Percentiles rank a stretch among this genome's conserved stretches.
These are phyloP conservation scores for Bombyx mandarina DNA, from an alignment of 1,140 invertebrate genomes.

Conservation along the genomic window DNA sequence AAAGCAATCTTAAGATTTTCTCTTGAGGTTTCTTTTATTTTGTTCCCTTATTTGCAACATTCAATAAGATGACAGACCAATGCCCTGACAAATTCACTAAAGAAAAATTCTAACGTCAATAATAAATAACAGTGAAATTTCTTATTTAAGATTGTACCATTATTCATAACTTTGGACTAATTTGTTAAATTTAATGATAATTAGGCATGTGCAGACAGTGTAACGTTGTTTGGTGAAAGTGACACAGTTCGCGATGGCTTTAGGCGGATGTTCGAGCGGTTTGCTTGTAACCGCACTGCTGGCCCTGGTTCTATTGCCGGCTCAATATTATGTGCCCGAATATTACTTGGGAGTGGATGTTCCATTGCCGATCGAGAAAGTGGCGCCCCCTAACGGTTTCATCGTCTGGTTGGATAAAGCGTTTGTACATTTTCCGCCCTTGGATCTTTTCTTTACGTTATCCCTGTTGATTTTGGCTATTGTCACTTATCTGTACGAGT, in stretches of 20 bases:
- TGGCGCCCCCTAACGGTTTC: constrained; percentile 3
- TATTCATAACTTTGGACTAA: too few relatives aligned
- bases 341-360: constrained; percentile 14
- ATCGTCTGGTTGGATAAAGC: constrained; percentile 22
- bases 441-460: constrained; percentile 35
- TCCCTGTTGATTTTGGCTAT: constrained; percentile 28
- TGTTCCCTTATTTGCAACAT: too few relatives aligned
- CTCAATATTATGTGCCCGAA: constrained; percentile 47
- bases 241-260: constrained; percentile 30
- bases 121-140: too few relatives aligned
- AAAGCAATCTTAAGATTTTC: too few relatives aligned
- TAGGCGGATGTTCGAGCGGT: constrained; percentile 40
- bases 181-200: too few relatives aligned
- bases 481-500: constrained; percentile 43
- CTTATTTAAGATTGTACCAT: too few relatives aligned
- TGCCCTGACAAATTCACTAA: constrained; percentile 2
- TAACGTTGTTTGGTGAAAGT: constrained; percentile 5
- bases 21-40: too few relatives aligned
- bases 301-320: constrained; percentile 39
- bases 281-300: constrained; percentile 36
- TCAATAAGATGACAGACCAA: too few relatives aligned
- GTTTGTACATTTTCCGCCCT: constrained; percentile 24
- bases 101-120: too few relatives aligned
- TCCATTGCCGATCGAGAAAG: constrained; percentile 4
- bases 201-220: too few relatives aligned